Base-by-base conservation (phyloP, 2,113 vertebrate species). In the Hipposideros armiger region DNA sequence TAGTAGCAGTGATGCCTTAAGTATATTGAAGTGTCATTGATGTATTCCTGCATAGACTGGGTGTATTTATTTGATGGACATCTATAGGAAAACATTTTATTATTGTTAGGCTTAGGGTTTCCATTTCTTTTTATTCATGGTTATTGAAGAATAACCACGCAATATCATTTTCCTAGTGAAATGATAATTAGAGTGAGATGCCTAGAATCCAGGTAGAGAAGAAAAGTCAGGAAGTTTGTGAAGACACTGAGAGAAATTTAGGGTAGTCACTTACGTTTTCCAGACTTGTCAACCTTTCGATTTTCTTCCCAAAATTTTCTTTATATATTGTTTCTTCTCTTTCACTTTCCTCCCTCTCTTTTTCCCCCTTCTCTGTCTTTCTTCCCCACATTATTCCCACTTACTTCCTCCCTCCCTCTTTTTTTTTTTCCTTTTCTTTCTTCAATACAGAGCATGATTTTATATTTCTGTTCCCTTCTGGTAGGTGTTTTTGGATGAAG, bases 321-420 rank as follows among this genome's bases (percentile, higher is more conserved):
- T 78, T 54, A 30, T 92, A 24, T 96, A 5, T 62, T n/a, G 17
- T 85, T 92, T 77, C 64, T 82, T 87, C 4, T 82, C 67, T 81
- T 67, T n/a, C 45, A 54, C 11, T 32, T 52, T 13, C 17, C 42
- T 42, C 50, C 24, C 17, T 9, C 26, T 26, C 8, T 17, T 32
- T 72, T 64, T 50, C 24, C 42, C 20, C 22, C 14, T 1, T 76
- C 40, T 5, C 15, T 16, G 20, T 16, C 24, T 16, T 67, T 28
- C 47, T 26, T 6, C 16, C 52, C 52, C 14, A 54, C 52, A 54
- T 42, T 22, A 19, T 13, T 84, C 8, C 30, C 58, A n/a, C 16
- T 36, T 32, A 19, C 42, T 60, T 22, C 9, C 16, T 72, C 36
- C 16, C 26, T 58, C 24, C 11, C 7, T 20, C 14, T 8, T 20